Base-by-base conservation (phyloP, 2,113 vertebrate genomes). In the Sterrhoptilus dennistouni region DNA sequence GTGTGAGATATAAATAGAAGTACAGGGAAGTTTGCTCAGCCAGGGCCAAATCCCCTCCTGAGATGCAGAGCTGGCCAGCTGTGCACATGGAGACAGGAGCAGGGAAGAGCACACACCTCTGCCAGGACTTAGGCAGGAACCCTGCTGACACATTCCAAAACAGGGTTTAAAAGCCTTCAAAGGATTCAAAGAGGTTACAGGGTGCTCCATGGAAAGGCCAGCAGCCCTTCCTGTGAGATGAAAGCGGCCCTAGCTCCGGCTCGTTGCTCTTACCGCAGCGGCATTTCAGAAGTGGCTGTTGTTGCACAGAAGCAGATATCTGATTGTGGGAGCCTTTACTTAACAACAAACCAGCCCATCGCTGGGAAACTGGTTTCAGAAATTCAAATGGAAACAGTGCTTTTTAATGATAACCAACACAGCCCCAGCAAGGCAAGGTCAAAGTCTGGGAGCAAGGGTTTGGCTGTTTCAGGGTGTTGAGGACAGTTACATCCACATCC, bases 381-480 rank as follows among this genome's bases (percentile, higher is more conserved):
- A 91, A 95, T 94, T 95, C 90, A 93, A 94, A 94, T 85, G 70
- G 93, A 95, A 96, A 95, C 74, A 68, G 31, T 38, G 53, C 1
- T 42, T 79, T 65, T 64, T 53, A 57, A 69, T 77, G 33, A 76
- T n/a, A 90, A 89, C 36, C 54, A 86, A 17, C 50, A 50, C 28
- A 53, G 14, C 29, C n/a, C 36, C 17, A 23, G 35, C 0, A 0
- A 82, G 76, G 50, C 59, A 53, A 76, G 7, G 25, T 8, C 14
- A 6, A 38, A 53, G 49, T 9, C 33, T 28, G 18, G 11, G 9
- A 86, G 38, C 11, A 38, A 71, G 35, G 36, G 52, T 61, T 68
- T 70, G 42, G 17, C 52, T 74, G 11, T 31, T 75, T 33, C 11
- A 14, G 23, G 21, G 3, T 25, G 28, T 9, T 66, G 42, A 61